Evolutionary conservation across 92 coral and sea anemone species (phyloP).

Genomic region (Bergia sp.): DNA sequence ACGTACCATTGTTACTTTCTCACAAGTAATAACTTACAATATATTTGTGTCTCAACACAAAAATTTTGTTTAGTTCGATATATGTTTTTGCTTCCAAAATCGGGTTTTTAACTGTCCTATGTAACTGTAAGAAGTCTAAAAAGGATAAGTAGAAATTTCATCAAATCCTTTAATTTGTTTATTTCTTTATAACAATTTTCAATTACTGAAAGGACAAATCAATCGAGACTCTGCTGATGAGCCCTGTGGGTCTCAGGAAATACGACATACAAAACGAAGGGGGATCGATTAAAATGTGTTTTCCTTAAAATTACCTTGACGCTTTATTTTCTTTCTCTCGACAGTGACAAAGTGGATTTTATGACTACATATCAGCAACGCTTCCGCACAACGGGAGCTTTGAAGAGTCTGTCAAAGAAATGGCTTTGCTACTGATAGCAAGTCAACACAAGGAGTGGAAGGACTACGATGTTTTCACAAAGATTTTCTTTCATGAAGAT

Average conservation of each 20-base stretch:
- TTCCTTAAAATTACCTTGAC: neutral
- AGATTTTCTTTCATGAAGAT: neutral
- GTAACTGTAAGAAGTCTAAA: neutral
- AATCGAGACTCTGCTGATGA: neutral
- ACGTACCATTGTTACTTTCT: neutral
- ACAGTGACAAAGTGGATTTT: neutral
- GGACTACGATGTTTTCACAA: neutral
- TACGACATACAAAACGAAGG: neutral
- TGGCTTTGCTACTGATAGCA: neutral
- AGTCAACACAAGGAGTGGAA: neutral
- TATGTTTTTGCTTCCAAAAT: neutral
- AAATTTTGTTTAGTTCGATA: neutral
- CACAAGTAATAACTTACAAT: neutral
- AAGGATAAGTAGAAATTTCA: neutral
- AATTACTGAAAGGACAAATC: neutral
- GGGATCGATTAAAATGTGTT: neutral
- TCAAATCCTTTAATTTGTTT: neutral
- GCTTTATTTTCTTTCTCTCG: neutral
- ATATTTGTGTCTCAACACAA: neutral
- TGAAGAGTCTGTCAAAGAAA: neutral
- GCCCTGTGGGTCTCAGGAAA: constrained; percentile 24
- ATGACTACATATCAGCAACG: neutral
- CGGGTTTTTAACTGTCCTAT: neutral
- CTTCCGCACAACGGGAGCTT: neutral
- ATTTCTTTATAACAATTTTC: too few relatives aligned